phyloP scores from a whole-genome alignment of 2,113 vertebrate genomes.

The Riparia riparia region DNA sequence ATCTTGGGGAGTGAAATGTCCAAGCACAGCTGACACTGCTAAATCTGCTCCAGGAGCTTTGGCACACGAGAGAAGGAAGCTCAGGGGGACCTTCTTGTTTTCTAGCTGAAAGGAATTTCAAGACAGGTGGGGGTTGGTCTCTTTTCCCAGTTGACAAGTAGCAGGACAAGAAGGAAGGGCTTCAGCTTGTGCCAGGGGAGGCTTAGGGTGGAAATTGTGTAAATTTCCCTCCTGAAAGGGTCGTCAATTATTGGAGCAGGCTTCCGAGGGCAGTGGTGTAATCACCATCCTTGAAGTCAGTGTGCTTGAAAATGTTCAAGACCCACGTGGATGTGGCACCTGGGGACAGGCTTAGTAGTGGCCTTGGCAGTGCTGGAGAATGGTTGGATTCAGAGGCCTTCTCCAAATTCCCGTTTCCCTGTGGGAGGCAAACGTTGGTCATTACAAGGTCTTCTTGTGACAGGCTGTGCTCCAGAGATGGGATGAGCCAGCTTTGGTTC shows the following conservation, averaged over 20 bases:
- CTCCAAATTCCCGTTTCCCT: neutral
- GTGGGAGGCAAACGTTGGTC: neutral
- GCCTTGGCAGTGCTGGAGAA: neutral
- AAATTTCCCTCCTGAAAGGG: neutral
- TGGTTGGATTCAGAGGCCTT: neutral
- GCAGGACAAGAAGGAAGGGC: neutral
- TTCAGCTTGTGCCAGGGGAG: neutral
- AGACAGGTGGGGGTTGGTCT: rapidly evolving
- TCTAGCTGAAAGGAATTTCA: neutral
- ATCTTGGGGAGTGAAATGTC: neutral
- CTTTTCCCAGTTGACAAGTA: neutral
- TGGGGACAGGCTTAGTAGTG: neutral
- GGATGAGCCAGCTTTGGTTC: neutral
- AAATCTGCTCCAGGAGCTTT: neutral
- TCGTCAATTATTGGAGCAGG: neutral
- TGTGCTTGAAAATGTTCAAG: neutral
- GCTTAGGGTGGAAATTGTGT: neutral
- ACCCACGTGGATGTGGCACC: rapidly evolving
- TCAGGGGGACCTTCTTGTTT: neutral
- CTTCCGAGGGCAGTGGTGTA: neutral
- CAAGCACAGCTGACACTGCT: neutral
- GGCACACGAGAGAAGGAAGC: neutral
- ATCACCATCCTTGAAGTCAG: neutral
- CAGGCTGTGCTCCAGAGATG: neutral
- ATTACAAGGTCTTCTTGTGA: neutral